Base-by-base conservation (phyloP, 2,113 vertebrate genomes). In the Electrona antarctica region DNA sequence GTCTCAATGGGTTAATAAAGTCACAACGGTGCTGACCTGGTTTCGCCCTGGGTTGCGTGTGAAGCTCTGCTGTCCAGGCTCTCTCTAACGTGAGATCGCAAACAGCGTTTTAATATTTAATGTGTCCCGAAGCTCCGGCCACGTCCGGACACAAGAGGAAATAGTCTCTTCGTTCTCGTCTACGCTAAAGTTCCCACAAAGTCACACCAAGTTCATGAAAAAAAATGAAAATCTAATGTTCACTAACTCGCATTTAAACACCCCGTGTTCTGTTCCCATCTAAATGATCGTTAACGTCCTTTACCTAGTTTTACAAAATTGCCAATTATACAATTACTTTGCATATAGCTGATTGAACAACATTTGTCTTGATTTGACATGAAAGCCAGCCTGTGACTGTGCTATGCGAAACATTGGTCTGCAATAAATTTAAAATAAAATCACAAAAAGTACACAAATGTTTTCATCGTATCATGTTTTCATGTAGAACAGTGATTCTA, bases 71-170 rank as follows among this genome's bases (percentile, higher is more conserved):
- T 80, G 88, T 88, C 85, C 79, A 64, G 69, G 60, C 79, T 74
- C 21, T 74, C 21, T 21, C 76, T 74, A 84, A 71, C 74, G 79
- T 84, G 69, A 86, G 86, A 92, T 93, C 87, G 86, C 83, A 90
- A 89, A 91, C 84, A 76, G 75, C 79, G 55, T 81, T 85, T 93
- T 55, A 92, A 92, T 91, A 88, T 91, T 92, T 89, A 41, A 93
- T 88, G 50, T 50, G 47, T 88, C 84, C 80, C 88, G 82, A 64
- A 85, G 82, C 86, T 50, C 71, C 46, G 13, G 76, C 74, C 58
- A 59, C 51, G 82, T 79, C 54, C 73, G 84, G 76, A 81, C 81
- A 79, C 81, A 83, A 69, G 80, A 87, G 80, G 78, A 89, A 87
- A 90, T 69, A 77, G 82, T 84, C 70, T 46, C 65, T 21, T 45